Conservation (phyloP, 1,140 invertebrate species). For the Magallana angulata region DNA sequence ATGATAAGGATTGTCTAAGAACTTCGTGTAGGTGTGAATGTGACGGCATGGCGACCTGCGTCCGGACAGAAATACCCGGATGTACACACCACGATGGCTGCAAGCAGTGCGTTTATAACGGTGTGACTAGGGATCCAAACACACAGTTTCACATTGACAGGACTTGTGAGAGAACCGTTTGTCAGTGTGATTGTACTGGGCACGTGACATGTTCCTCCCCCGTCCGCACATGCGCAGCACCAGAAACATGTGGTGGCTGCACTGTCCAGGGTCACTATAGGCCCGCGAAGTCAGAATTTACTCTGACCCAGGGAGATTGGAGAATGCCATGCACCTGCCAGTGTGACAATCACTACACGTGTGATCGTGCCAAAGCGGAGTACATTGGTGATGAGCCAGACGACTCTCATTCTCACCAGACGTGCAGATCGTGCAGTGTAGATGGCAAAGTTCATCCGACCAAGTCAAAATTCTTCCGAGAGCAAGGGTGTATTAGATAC, state of each 20-base stretch:
- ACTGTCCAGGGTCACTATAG: constrained; percentile 16
- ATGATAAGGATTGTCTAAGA: constrained; percentile 44
- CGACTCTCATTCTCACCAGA: not conserved
- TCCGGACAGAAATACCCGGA: constrained; percentile 20
- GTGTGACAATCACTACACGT: constrained; percentile 45
- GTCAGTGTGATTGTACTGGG: constrained; percentile 55
- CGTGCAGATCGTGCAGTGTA: constrained; percentile 44
- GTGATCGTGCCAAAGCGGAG: constrained; percentile 39
- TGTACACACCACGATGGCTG: constrained; percentile 43
- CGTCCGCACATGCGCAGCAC: constrained; percentile 27
- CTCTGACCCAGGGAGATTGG: constrained; percentile 35
- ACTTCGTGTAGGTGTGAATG: constrained; percentile 51
- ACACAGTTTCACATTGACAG: constrained; percentile 44
- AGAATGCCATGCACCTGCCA: constrained; percentile 49
- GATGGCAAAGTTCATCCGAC: constrained; percentile 39
- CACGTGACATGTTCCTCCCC: constrained; percentile 41
- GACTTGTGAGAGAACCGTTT: constrained; percentile 37
- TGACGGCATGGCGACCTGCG: constrained; percentile 46
- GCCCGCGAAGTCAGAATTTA: constrained; percentile 23
- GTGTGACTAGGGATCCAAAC: constrained; percentile 36
- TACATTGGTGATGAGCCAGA: constrained; percentile 40
- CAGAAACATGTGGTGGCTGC: constrained; percentile 40
- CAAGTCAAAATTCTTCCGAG: constrained; percentile 45
- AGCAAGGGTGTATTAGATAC: constrained; percentile 23
- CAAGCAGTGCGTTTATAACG: constrained; percentile 41